Base-by-base conservation (phyloP, 2,797 vertebrate species). In the Pantherophis alleghaniensis region DNA sequence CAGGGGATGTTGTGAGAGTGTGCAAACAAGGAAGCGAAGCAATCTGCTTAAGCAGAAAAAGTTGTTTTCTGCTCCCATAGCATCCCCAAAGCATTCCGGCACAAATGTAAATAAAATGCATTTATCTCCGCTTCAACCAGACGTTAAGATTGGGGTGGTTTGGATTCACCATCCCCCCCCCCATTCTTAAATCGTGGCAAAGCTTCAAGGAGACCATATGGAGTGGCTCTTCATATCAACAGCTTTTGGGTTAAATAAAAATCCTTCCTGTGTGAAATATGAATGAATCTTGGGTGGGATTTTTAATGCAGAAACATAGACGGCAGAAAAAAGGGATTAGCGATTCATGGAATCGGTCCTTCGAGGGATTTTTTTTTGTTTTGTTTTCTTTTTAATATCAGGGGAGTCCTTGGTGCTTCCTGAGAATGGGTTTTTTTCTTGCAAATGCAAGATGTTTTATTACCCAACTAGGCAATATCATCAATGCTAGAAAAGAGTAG, bases 241-340 rank as follows among this genome's bases (percentile, higher is more conserved):
- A 51, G 28, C 3, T 53, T 83, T 60, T 37, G 59, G 83, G 63
- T 95, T 87, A 93, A 87, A 5, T 74, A 94, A 94, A 94, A 61
- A 90, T 26, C 86, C 87, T 66, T 18, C 32, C 63, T 60, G 28
- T 7, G 79, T 91, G 42, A 93, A 92, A 93, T 22, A 24, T 53
- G 89, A n/a, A 0, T 61, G 18, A 56, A 61, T 79, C 20, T 53
- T 91, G n/a, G 53, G 3, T 11, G 18, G 74, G 74, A 79, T 47
- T 91, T 53, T 92, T 89, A 24, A 42, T 69, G 66, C n/a, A 69
- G 66, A 69, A 69, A 14, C n/a, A 7, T 0, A 32, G 66, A 69
- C 0, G n/a, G 66, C 66, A 69, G 66, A 69, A 69, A 69, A n/a
- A 63, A 69, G 14, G 2, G 6, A 16, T 16, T 69, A 69, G 66